Base-by-base conservation (phyloP, 2,797 vertebrate genomes). In the Alca torda region DNA sequence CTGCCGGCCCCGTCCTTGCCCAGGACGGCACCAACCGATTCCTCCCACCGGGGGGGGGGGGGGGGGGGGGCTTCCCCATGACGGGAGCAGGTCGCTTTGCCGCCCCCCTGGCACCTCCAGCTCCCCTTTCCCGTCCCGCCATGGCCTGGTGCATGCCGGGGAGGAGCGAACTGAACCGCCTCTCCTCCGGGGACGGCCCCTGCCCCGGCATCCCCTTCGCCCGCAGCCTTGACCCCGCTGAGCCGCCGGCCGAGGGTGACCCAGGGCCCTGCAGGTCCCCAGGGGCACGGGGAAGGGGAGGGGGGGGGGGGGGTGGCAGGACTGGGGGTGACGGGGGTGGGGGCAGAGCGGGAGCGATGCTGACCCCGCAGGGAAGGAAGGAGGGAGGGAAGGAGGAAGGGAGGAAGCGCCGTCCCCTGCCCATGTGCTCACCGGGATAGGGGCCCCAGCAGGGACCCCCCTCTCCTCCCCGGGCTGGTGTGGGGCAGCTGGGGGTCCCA, bases 221-320 rank as follows among this genome's bases (percentile, higher is more conserved):
- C 48, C 57, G 67, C 86, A 67, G 91, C 93, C 87, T 63, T 78
- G 95, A 73, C 92, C 86, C 65, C 28, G 95, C 91, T 91, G 93
- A 96, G 92, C 54, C n/a, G 53, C 78, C 8, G 78, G 25, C 33
- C 30, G 23, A 5, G 74, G 46, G 41, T 35, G 10, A 41, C n/a
- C 13, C 24, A 11, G 75, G 75, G 50, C 64, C 57, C 35, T 8
- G 31, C 30, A 11, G 72, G 83, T 20, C 16, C 61, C 48, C 56
- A 2, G 1, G 63, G 63, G 41, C 23, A 7, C 12, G 10, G 48
- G 48, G 37, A 28, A 39, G 9, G 19, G 70, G 41, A 46, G 70
- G 41, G 35, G 56, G 9, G 19, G 70, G 41, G 51, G 70, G 41
- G 35, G 56, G 26, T 9, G 56, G 41, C 35, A 6, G 41, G 26